These are phyloP conservation scores for Leptinotarsa peninsularis DNA, from an alignment of 2,888 invertebrate genomes.

Conservation along the genomic window DNA sequence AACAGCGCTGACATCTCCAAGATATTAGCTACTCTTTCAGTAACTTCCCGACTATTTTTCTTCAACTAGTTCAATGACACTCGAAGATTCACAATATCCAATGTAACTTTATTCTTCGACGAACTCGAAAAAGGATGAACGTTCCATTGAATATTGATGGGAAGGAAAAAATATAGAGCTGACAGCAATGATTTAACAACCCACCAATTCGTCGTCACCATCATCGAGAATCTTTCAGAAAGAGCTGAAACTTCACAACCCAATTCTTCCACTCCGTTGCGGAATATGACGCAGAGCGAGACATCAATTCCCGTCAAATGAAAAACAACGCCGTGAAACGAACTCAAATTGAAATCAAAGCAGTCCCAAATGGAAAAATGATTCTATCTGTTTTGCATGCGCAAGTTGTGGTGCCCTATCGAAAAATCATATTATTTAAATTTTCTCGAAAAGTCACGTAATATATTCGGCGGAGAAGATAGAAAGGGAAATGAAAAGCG, in stretches of 20 bases:
- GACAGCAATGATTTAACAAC: neutral
- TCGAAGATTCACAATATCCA: too few species aligned
- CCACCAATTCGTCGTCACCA: neutral
- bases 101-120: too few species aligned
- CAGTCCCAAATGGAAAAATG: conserved; percentile 4
- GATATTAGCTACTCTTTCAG: too few species aligned
- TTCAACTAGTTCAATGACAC: too few species aligned
- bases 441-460: conserved; percentile 8
- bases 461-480: conserved; percentile 4
- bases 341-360: conserved; percentile 6
- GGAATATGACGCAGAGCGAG: neutral
- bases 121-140: too few species aligned
- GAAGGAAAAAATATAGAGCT: neutral
- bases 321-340: neutral
- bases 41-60: too few species aligned
- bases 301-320: neutral
- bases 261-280: neutral
- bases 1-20: too few species aligned
- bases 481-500: conserved; percentile 2
- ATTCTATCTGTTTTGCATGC: conserved; percentile 11
- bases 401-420: conserved; percentile 3
- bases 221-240: neutral
- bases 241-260: neutral
- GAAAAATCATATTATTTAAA: conserved; percentile 8
- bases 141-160: too few species aligned